Percentiles rank a stretch among this genome's conserved stretches.
These are phyloP conservation scores for Troides oblongomaculatus DNA, from an alignment of 2,888 invertebrate species.

Conservation along the genomic window DNA sequence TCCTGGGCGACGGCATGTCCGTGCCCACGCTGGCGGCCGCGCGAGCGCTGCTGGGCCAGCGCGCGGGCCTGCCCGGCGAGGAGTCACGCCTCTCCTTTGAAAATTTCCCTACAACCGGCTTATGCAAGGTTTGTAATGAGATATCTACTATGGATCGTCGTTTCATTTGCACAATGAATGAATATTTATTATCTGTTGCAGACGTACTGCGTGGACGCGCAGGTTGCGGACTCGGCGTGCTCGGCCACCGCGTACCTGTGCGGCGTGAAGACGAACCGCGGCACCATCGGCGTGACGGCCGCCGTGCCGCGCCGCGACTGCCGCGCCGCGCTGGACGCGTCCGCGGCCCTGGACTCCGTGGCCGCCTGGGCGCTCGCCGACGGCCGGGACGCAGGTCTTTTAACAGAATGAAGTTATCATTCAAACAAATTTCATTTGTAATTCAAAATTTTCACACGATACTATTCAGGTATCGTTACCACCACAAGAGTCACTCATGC, in stretches of 20 bases:
- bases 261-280: slow-evolving; percentile 83
- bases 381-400: slow-evolving; percentile 53
- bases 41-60: slow-evolving; percentile 82
- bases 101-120: slow-evolving; percentile 79
- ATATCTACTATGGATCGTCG: background rate
- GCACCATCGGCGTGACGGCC: slow-evolving; percentile 83
- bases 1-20: slow-evolving; percentile 86
- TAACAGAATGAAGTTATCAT: too few relatives aligned
- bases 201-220: slow-evolving; percentile 79
- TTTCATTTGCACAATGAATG: background rate
- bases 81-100: slow-evolving; percentile 81
- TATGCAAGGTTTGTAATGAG: slow-evolving; percentile 78
- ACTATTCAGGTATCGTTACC: slow-evolving; percentile 72
- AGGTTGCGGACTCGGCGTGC: slow-evolving; percentile 86
- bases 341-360: slow-evolving; percentile 82
- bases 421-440: too few relatives aligned
- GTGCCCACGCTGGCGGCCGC: slow-evolving; percentile 84
- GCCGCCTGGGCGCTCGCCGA: slow-evolving; percentile 81
- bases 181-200: slow-evolving; percentile 37
- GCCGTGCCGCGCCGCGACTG: slow-evolving; percentile 81
- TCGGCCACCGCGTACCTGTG: slow-evolving; percentile 84
- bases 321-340: slow-evolving; percentile 66
- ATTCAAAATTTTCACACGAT: too few relatives aligned
- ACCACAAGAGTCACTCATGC: slow-evolving; percentile 89
- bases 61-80: slow-evolving; percentile 76